Base-by-base conservation (phyloP, 1,140 invertebrate genomes). In the Hydropsyche tenuis region DNA sequence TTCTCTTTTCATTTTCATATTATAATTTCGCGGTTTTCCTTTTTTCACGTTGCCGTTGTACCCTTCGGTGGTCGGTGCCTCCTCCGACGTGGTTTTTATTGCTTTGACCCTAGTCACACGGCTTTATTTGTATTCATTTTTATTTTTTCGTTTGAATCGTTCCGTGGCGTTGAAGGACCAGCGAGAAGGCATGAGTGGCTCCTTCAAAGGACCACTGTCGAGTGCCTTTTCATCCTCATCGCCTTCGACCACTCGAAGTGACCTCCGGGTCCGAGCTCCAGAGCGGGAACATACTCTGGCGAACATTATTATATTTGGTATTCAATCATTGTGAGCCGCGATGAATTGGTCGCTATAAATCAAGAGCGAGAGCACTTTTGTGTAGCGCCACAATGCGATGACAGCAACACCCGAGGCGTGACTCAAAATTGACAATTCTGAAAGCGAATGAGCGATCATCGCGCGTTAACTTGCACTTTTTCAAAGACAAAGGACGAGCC, bases 1-100 rank as follows among this genome's bases (percentile, higher is more conserved):
- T n/a, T n/a, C n/a, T n/a, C n/a, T n/a, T 69, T 62, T 66, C 20
- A 73, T 68, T 77, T 77, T 77, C 63, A 77, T 72, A 77, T 77
- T 77, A 77, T 77, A 72, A 77, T 77, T 77, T 11, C 23, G 48
- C 27, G 23, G 73, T 73, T 72, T 72, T 60, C 30, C 30, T 37
- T 74, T 73, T 74, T 74, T 56, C 20, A 66, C 56, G n/a, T 69
- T 25, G 30, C 48, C 30, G 22, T 37, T 20, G 46, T 70, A 56
- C 16, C 68, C 51, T 62, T 60, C 23, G 56, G 56, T 60, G 56
- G 56, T 20, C 56, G 56, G 20, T 16, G 56, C 7, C 63, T 65
- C 37, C 45, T 72, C 51, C 23, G 37, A 48, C 22, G 65, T 30
- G 20, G 56, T 23, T 27, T 37, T 60, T 60, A 60, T 60, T 60